phyloP scores from a whole-genome alignment of 2,888 invertebrate species.

The Yponomeuta sedellus region DNA sequence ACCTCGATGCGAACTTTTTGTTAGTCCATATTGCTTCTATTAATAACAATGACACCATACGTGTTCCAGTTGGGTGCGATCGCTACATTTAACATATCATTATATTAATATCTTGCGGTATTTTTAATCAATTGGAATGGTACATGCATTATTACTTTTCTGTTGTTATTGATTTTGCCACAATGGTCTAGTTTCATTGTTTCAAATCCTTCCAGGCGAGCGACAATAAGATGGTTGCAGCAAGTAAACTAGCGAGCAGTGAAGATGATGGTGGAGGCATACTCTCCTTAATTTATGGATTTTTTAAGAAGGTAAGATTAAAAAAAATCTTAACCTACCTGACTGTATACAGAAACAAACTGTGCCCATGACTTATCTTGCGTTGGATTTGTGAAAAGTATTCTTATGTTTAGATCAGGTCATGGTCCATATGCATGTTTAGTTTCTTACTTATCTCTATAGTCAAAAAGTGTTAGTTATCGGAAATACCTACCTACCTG shows the following conservation, averaged over 20 bases:
- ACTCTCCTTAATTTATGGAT: constrained; percentile 76
- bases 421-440: too few relatives aligned
- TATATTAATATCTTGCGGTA: background rate
- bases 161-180: background rate
- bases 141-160: background rate
- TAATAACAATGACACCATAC: constrained; percentile 7
- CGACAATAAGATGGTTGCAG: constrained; percentile 51
- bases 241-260: constrained; percentile 61
- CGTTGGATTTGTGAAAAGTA: too few relatives aligned
- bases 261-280: constrained; percentile 67
- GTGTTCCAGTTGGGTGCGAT: background rate
- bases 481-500: too few relatives aligned
- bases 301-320: constrained; percentile 77
- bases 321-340: background rate
- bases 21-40: constrained; percentile 9
- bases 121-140: background rate
- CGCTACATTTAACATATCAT: background rate
- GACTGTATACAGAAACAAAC: too few relatives aligned
- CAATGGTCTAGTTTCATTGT: background rate
- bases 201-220: constrained; percentile 39
- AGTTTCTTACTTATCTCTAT: too few relatives aligned
- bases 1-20: background rate
- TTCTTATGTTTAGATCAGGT: too few relatives aligned
- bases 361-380: too few relatives aligned
- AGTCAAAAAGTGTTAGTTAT: too few relatives aligned